Evolutionary conservation across 2,888 invertebrate genomes (phyloP), one percentile per base, ranked within the genome.

Genomic region (Ectemnius lituratus): DNA sequence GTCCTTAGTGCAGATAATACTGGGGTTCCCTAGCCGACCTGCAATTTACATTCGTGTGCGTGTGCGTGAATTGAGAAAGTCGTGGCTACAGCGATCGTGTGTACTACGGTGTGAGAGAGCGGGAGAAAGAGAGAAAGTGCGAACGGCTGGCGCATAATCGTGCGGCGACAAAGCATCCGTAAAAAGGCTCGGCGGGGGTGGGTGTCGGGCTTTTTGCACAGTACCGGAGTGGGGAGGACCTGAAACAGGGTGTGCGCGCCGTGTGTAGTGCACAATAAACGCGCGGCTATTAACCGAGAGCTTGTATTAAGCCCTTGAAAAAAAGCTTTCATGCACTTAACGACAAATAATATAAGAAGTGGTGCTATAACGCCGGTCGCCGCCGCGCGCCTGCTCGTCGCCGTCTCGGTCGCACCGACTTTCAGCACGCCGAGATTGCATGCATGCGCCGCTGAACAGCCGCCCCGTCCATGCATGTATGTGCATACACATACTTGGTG

Each of bases 241-340:
- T 74, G 71, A 75, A 72, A 70, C 68, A 60, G 62, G 70, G 57
- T 75, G 65, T 70, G 76, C 75, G 78, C 68, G 68, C 37, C 37
- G 8, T 37, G 37, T 65, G 67, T 73, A 77, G 79, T 11, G 72
- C 73, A 85, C 86, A 86, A 87, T 86, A 84, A 82, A 37, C 81
- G 78, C 80, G 76, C 78, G 70, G 86, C 86, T 85, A 84, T 84
- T 85, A 84, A 78, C 80, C 78, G 75, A 76, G 73, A 80, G 80
- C 82, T 84, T 84, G 86, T 86, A 87, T 88, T 87, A 87, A 87
- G 82, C 86, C 84, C 88, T 89, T 79, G 83, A 88, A 87, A 87
- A 86, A 88, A 88, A 37, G 89, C 89, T 89, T 89, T 89, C 83
- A 88, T 85, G 84, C 86, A 88, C 88, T 89, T 85, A 79, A 81